Evolutionary conservation across 2,888 invertebrate genomes (phyloP).

Genomic region (Dexiosoma caninum): DNA sequence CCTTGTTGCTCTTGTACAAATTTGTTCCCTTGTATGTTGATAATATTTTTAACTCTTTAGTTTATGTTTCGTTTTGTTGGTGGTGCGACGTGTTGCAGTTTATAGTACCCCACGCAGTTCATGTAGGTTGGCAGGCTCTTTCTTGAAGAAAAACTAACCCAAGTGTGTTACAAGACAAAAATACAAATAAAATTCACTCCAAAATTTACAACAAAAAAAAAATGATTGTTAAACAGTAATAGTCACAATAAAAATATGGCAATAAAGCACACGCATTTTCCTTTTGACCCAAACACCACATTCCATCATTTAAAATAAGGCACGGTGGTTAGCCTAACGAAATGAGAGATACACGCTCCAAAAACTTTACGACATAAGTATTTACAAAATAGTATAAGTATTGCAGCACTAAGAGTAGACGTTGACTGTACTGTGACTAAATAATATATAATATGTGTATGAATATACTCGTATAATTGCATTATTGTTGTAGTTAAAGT

Average conservation of each 20-base stretch:
- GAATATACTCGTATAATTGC: too few species aligned
- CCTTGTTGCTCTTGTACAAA: slow-evolving; percentile 58
- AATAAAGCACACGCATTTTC: slow-evolving; percentile 61
- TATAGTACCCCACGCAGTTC: slow-evolving; percentile 63
- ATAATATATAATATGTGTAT: too few species aligned
- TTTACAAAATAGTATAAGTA: too few species aligned
- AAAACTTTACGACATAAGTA: neutral
- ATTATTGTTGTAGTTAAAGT: too few species aligned
- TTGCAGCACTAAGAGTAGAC: too few species aligned
- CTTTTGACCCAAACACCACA: slow-evolving; percentile 10
- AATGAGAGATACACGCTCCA: neutral
- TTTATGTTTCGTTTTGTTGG: slow-evolving; percentile 18
- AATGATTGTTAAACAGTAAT: slow-evolving; percentile 14
- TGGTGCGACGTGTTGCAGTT: slow-evolving; percentile 24
- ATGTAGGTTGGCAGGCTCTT: slow-evolving; percentile 42
- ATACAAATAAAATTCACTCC: slow-evolving; percentile 23
- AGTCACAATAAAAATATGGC: slow-evolving; percentile 10
- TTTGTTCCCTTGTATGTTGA: slow-evolving; percentile 51
- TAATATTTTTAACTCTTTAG: slow-evolving; percentile 46
- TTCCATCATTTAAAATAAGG: neutral
- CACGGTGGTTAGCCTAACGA: slow-evolving; percentile 3
- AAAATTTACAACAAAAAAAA: slow-evolving; percentile 5
- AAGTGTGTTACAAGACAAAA: slow-evolving; percentile 13
- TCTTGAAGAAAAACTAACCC: neutral
- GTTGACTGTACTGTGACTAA: too few species aligned